Conservation (phyloP, 92 coral and sea anemone species). For the Epizoanthus fatuus region DNA sequence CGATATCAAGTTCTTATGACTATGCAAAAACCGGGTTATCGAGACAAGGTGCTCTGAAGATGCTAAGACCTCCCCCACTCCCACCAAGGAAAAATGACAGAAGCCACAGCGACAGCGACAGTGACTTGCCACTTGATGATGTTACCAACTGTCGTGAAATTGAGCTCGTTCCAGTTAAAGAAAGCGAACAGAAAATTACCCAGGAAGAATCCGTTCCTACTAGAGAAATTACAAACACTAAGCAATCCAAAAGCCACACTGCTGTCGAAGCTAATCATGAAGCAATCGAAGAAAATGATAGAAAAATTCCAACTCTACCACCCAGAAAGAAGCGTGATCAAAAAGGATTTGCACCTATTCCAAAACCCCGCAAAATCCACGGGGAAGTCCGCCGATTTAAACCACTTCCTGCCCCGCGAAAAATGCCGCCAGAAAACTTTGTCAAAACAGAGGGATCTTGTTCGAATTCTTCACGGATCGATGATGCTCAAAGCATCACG, state of each 20-base stretch:
- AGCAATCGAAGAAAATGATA: not conserved
- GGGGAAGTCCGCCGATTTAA: slow-evolving; percentile 20
- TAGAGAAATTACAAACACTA: no score
- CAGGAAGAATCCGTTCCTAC: not conserved
- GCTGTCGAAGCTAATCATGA: not conserved
- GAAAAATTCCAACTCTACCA: not conserved
- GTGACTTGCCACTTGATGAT: not conserved
- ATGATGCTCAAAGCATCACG: not conserved
- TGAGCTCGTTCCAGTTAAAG: not conserved
- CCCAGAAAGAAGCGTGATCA: slow-evolving; percentile 31
- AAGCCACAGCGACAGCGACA: not conserved
- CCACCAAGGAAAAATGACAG: slow-evolving; percentile 28
- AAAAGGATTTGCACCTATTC: slow-evolving; percentile 2
- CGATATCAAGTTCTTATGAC: not conserved
- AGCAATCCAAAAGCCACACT: not conserved
- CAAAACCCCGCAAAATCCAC: not conserved
- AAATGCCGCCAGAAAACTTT: not conserved
- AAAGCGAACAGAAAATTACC: not conserved
- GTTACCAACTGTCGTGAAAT: not conserved
- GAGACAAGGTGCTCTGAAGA: slow-evolving; percentile 6
- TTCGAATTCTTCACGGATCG: not conserved
- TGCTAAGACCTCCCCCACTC: slow-evolving; percentile 34
- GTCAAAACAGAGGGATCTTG: not conserved
- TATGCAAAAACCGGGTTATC: slow-evolving; percentile 1
- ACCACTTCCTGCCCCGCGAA: slow-evolving; percentile 46